phyloP scores from a whole-genome alignment of 1,140 invertebrate genomes.

The Brevipalpus yothersi region DNA sequence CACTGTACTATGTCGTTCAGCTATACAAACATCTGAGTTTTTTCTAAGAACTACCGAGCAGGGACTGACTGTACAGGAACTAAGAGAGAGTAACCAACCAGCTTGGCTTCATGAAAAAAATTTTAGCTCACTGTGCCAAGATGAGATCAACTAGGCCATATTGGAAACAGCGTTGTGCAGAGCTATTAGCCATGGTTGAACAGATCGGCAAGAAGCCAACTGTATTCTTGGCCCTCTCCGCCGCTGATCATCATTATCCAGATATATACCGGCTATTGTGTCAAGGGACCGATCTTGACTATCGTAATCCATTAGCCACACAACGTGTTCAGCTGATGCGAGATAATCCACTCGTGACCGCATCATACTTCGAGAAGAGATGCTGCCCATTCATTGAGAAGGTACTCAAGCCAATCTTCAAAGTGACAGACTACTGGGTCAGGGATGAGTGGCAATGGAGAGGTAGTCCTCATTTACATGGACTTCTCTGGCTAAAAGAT shows the following conservation, averaged over 20 bases:
- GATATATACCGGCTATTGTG: not conserved
- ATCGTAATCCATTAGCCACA: not conserved
- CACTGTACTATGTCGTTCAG: not conserved
- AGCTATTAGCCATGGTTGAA: not conserved
- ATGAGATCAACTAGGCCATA: not conserved
- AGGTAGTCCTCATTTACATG: not conserved
- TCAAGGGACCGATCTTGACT: not conserved
- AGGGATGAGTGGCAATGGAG: not conserved
- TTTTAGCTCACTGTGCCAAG: not conserved
- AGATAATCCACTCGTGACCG: not conserved
- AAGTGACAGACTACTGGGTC: not conserved
- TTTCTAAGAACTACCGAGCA: not conserved
- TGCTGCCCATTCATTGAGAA: not conserved
- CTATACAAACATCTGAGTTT: not conserved
- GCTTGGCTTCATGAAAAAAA: not conserved
- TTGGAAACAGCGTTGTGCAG: not conserved
- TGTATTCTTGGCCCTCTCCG: not conserved
- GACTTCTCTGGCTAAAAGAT: not conserved
- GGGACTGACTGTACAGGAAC: not conserved
- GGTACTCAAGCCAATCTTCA: not conserved
- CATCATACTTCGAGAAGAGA: not conserved
- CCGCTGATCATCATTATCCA: not conserved
- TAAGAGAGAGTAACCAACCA: not conserved
- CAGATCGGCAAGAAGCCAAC: not conserved
- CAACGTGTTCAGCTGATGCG: not conserved